Conservation (phyloP, 2,113 vertebrate genomes). For the Malurus cyaneus region DNA sequence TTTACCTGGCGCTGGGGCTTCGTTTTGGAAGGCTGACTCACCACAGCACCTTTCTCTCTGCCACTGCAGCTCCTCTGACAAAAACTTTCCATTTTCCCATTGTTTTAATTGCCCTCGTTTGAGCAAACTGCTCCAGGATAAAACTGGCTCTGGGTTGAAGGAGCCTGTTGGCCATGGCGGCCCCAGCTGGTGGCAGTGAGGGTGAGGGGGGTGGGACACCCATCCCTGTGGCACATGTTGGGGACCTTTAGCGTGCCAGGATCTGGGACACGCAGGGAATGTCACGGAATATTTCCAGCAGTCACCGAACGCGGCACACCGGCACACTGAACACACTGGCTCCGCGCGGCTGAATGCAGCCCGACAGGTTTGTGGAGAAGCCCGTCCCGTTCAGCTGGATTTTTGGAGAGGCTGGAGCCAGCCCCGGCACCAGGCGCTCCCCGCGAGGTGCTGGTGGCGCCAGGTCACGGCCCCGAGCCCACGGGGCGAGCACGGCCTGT, state of each 20-base stretch:
- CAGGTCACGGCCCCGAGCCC: background rate
- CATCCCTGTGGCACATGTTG: rapidly evolving
- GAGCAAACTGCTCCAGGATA: background rate
- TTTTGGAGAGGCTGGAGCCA: conserved; percentile 52
- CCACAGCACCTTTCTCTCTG: background rate
- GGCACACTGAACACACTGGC: background rate
- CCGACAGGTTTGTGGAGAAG: conserved; percentile 11
- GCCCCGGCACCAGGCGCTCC: conserved; percentile 1
- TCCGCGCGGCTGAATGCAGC: background rate
- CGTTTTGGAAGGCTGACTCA: conserved; percentile 12
- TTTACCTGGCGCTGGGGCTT: conserved; percentile 23
- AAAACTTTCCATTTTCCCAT: conserved; percentile 45
- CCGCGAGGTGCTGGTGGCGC: background rate
- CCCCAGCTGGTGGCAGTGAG: rapidly evolving
- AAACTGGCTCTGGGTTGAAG: background rate
- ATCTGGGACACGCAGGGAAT: background rate
- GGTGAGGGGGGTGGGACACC: rapidly evolving
- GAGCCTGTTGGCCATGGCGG: background rate
- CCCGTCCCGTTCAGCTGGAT: conserved; percentile 41
- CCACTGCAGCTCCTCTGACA: background rate
- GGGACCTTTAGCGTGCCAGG: rapidly evolving
- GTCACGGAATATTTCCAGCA: background rate
- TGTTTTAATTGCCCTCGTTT: background rate
- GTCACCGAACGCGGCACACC: background rate
- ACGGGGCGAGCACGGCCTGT: background rate